Evolutionary conservation across 1,140 invertebrate species (phyloP).

Genomic region (Drosophila parvula): DNA sequence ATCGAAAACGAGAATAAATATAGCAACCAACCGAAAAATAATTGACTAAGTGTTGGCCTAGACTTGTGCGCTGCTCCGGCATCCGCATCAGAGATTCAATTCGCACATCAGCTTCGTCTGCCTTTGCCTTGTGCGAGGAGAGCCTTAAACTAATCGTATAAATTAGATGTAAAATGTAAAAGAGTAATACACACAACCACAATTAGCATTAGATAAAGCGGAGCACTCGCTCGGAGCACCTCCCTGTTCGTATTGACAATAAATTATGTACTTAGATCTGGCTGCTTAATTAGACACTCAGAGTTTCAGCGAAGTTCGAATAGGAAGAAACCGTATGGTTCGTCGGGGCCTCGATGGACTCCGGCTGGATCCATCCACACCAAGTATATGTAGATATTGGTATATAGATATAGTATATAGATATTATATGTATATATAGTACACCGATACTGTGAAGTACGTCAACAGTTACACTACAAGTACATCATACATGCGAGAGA

Average conservation of each 20-base stretch:
- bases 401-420: conserved; percentile 44
- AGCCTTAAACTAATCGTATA: conserved; percentile 54
- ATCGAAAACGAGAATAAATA: conserved; percentile 73
- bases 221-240: conserved; percentile 38
- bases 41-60: conserved; percentile 68
- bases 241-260: conserved; percentile 46
- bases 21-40: conserved; percentile 60
- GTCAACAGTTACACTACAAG: conserved; percentile 42
- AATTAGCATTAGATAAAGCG: conserved; percentile 72
- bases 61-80: conserved; percentile 33
- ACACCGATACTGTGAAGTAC: conserved; percentile 49
- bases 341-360: conserved; percentile 20
- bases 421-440: conserved; percentile 35
- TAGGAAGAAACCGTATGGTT: conserved; percentile 77
- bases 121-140: conserved; percentile 21
- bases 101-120: conserved; percentile 3
- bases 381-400: conserved; percentile 41
- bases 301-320: conserved; percentile 75
- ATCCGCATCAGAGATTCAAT: conserved; percentile 6
- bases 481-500: conserved; percentile 48
- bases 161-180: conserved; percentile 65
- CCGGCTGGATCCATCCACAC: neutral
- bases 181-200: conserved; percentile 80
- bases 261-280: conserved; percentile 58
- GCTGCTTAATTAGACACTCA: conserved; percentile 70